Evolutionary conservation across 2,797 vertebrate genomes (phyloP).

Genomic region (Podarcis lilfordi): DNA sequence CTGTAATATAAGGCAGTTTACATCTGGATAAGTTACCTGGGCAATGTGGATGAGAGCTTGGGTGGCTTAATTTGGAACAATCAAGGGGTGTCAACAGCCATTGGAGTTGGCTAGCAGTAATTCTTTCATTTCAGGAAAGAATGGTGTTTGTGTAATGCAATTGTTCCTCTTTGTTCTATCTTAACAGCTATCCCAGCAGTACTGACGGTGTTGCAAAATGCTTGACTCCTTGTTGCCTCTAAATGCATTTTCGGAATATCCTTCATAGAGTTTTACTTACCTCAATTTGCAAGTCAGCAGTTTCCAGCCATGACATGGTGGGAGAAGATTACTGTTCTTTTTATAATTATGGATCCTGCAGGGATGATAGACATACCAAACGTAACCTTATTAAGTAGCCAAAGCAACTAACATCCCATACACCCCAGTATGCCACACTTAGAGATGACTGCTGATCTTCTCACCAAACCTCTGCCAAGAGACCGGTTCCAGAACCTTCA

Average conservation of each 20-base stretch:
- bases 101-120: accelerated
- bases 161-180: neutral
- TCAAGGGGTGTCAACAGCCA: neutral
- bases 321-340: neutral
- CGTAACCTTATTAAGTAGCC: too few species aligned
- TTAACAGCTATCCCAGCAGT: too few species aligned
- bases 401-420: too few species aligned
- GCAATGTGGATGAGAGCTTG: neutral
- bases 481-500: too few species aligned
- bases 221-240: too few species aligned
- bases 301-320: neutral
- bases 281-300: slow-evolving; percentile 13
- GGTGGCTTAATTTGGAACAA: neutral
- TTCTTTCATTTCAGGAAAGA: neutral
- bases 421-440: too few species aligned
- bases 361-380: too few species aligned
- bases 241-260: neutral
- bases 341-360: neutral
- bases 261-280: slow-evolving; percentile 8
- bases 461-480: too few species aligned
- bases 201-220: neutral
- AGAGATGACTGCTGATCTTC: too few species aligned
- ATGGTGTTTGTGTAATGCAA: neutral
- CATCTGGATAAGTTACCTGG: neutral
- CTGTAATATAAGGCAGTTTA: neutral